These are phyloP conservation scores for Synergus japonicus DNA, from an alignment of 2,888 invertebrate genomes.

Conservation along the genomic window DNA sequence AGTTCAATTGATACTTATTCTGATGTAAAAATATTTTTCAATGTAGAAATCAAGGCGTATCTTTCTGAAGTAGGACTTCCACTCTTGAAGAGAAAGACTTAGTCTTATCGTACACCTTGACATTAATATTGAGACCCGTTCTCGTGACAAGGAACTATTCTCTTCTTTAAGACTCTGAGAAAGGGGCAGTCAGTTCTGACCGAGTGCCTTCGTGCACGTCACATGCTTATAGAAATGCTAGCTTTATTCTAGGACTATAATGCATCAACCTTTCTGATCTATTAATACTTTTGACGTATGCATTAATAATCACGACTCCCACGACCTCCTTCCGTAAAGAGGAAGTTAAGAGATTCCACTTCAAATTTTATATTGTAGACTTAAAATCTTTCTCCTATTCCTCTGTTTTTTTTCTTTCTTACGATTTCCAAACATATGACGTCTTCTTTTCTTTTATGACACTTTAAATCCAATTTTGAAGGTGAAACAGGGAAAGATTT, in stretches of 20 bases:
- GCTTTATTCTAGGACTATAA: conserved; percentile 6
- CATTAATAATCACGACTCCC: conserved; percentile 6
- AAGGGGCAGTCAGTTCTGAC: conserved; percentile 32
- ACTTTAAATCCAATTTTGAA: neutral
- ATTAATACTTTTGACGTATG: conserved; percentile 25
- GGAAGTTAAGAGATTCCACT: neutral
- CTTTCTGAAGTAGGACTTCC: neutral
- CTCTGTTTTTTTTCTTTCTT: neutral
- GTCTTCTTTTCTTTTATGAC: neutral
- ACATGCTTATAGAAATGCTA: conserved; percentile 21
- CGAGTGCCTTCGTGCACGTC: conserved; percentile 46
- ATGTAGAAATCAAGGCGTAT: conserved; percentile 21
- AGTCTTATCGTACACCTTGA: conserved; percentile 42
- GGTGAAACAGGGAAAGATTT: conserved; percentile 37
- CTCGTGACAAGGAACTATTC: conserved; percentile 46
- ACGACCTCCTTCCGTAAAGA: neutral
- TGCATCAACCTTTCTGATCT: conserved; percentile 10
- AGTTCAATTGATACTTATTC: neutral
- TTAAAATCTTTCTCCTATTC: too few species aligned
- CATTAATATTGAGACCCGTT: conserved; percentile 35
- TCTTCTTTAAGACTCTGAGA: conserved; percentile 27
- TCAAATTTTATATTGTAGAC: neutral
- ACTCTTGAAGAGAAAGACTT: conserved; percentile 14
- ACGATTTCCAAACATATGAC: neutral
- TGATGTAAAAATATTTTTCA: neutral